phyloP scores from a whole-genome alignment of 2,113 vertebrate genomes.

The Emydocephalus ijimae region DNA sequence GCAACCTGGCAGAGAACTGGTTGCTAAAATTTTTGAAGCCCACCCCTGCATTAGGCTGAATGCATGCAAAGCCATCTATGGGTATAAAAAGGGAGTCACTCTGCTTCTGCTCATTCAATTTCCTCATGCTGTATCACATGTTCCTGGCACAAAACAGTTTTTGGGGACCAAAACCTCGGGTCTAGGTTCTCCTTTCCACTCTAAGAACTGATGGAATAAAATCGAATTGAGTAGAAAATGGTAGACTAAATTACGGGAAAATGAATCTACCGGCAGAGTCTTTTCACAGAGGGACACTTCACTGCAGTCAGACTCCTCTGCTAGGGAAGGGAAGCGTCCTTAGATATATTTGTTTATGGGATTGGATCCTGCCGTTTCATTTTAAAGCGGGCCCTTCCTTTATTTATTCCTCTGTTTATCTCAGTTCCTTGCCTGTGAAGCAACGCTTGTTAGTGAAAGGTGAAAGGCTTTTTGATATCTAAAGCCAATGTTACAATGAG shows the following conservation, averaged over 20 bases:
- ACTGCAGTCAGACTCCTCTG: not conserved
- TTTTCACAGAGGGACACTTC: not conserved
- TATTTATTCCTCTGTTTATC: slow-evolving; percentile 30
- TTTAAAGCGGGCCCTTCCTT: slow-evolving; percentile 13
- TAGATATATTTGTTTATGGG: slow-evolving; percentile 19
- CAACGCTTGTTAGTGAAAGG: slow-evolving; percentile 59
- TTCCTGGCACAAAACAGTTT: not conserved
- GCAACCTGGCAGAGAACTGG: no score
- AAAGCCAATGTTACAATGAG: slow-evolving; percentile 59
- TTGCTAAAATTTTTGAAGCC: no score
- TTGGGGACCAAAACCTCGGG: not conserved
- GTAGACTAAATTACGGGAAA: not conserved
- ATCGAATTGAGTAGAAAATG: not conserved
- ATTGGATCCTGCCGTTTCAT: slow-evolving; percentile 40
- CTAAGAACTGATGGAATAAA: not conserved
- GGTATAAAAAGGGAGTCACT: not conserved
- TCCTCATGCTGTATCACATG: not conserved
- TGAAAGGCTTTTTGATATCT: slow-evolving; percentile 63
- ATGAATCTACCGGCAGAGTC: no score
- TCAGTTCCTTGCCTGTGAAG: slow-evolving; percentile 32
- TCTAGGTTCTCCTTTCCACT: not conserved
- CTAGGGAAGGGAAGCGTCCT: slow-evolving; percentile 22
- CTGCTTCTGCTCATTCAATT: not conserved
- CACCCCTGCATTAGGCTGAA: no score
- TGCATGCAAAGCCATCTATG: no score